These are phyloP conservation scores for Entomobrya proxima DNA, from an alignment of 2,888 invertebrate genomes.

Conservation along the genomic window DNA sequence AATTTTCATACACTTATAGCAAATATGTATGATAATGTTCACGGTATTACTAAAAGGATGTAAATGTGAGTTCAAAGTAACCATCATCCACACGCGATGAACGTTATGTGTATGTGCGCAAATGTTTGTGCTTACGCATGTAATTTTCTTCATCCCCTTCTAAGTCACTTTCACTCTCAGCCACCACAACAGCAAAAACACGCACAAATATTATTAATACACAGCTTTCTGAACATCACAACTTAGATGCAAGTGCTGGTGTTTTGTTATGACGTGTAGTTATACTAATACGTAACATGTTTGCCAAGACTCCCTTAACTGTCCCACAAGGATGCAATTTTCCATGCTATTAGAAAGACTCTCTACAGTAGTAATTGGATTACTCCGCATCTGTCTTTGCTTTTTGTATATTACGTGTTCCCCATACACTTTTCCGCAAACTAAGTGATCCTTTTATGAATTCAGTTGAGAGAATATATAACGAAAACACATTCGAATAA, in stretches of 20 bases:
- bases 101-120: neutral
- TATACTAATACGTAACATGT: slow-evolving; percentile 8
- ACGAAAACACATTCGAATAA: too few species aligned
- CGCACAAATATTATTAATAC: neutral
- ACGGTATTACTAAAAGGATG: slow-evolving; percentile 32
- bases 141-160: slow-evolving; percentile 39
- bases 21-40: slow-evolving; percentile 49
- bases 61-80: slow-evolving; percentile 28
- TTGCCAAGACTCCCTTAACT: slow-evolving; percentile 49
- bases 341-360: slow-evolving; percentile 54
- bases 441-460: neutral
- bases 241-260: neutral
- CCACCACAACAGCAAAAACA: neutral
- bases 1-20: slow-evolving; percentile 40
- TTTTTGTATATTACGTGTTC: slow-evolving; percentile 14
- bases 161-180: neutral
- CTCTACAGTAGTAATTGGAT: slow-evolving; percentile 61
- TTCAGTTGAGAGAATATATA: neutral
- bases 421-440: neutral
- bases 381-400: slow-evolving; percentile 44
- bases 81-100: slow-evolving; percentile 23
- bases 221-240: neutral
- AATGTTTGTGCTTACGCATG: slow-evolving; percentile 42
- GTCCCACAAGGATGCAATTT: slow-evolving; percentile 59
- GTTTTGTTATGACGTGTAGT: neutral